Base-by-base conservation (phyloP, 2,888 invertebrate species). In the Parthenolecanium corni region DNA sequence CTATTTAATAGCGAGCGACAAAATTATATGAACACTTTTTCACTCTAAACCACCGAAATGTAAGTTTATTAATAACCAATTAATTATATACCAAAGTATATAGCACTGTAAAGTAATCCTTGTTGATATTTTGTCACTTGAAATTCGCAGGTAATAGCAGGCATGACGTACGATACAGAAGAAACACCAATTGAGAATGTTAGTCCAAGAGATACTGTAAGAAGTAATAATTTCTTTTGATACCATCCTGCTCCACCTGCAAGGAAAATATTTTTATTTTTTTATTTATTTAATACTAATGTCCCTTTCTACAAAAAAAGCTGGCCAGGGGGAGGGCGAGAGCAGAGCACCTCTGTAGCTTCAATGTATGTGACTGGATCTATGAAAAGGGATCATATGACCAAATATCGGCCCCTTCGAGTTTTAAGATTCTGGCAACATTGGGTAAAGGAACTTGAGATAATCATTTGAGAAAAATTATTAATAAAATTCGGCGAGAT, bases 141-240 rank as follows among this genome's bases (percentile, higher is more conserved):
- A 69, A 89, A 79, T 69, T 86, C 85, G 69, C 87, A 87, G 72
- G 85, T 83, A 0, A 86, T 85, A 40, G 82, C 79, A 0, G 86
- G 85, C 71, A 87, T 77, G 68, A 87, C 80, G 71, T 83, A 87
- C 0, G 86, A 83, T 69, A 82, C 79, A 2, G 83, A 81, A 56
- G 85, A 83, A 64, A 85, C 82, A 70, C 85, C 85, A 65, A 85
- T 84, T 21, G 84, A 79, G 9, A 81, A 78, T 9, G 83, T 79
- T 1, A 80, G 76, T 64, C 82, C 78, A 4, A 67, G 68, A 14
- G 70, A 69, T 11, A 71, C 58, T 6, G 67, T 62, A 67, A 80
- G 67, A 67, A 85, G 71, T 57, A 86, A 73, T 62, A 80, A 70
- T 11, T 79, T 70, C 14, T 80, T 70, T 73, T 89, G 85, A 75